phyloP scores from a whole-genome alignment of 2,888 invertebrate genomes.

The Bruchidius siliquastri region DNA sequence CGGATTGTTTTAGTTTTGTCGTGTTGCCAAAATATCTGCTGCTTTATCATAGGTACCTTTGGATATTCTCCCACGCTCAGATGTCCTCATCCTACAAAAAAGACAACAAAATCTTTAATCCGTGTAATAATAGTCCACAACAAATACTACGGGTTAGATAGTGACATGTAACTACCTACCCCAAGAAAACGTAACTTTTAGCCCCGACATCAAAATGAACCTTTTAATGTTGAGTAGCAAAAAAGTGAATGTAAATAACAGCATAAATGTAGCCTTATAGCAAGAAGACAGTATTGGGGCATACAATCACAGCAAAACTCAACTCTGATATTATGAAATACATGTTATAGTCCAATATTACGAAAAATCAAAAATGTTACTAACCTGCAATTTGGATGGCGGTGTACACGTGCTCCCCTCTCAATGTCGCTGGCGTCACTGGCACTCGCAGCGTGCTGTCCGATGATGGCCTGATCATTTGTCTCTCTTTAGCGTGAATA shows the following conservation, averaged over 20 bases:
- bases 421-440: too few relatives aligned
- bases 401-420: background rate
- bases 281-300: background rate
- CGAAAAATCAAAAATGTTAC: background rate
- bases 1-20: too few relatives aligned
- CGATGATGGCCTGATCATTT: too few relatives aligned
- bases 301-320: background rate
- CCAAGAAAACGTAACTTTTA: background rate
- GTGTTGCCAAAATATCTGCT: background rate
- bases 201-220: background rate
- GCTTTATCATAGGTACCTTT: background rate
- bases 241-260: background rate
- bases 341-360: background rate
- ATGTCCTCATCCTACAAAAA: background rate
- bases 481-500: too few relatives aligned
- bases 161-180: background rate
- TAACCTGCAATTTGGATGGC: background rate
- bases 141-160: background rate
- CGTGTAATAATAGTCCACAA: background rate
- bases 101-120: background rate
- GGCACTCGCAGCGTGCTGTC: too few relatives aligned
- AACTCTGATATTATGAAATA: background rate
- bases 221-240: background rate
- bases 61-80: slow-evolving; percentile 1
- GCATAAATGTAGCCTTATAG: background rate